Evolutionary conservation across 1,140 invertebrate species (phyloP).

Genomic region (Notospermus geniculatus): DNA sequence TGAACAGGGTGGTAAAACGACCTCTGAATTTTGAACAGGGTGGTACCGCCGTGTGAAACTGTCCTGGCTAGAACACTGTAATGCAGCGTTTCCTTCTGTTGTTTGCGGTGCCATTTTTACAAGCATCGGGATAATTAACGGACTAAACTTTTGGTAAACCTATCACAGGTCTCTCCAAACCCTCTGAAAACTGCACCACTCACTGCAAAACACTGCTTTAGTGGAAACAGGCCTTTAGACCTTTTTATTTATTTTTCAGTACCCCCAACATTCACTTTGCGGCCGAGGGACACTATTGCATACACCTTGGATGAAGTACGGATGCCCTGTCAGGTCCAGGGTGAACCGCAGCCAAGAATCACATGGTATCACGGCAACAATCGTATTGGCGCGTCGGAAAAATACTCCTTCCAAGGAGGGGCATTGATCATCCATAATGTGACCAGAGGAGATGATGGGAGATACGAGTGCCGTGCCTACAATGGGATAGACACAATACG

Average conservation of each 20-base stretch:
- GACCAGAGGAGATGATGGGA: constrained; percentile 70
- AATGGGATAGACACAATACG: constrained; percentile 76
- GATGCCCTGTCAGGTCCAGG: constrained; percentile 75
- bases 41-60: no score
- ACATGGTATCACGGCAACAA: constrained; percentile 80
- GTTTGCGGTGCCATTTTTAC: no score
- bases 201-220: no score
- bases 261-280: constrained; percentile 61
- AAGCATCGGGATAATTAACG: no score
- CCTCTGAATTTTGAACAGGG: no score
- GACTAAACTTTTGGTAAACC: no score
- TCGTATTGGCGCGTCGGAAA: constrained; percentile 52
- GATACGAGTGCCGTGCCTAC: constrained; percentile 82
- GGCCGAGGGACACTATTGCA: constrained; percentile 73
- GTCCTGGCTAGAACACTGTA: no score
- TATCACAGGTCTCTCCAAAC: no score
- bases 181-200: no score
- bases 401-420: constrained; percentile 58
- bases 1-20: no score
- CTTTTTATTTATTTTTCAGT: constrained; percentile 25
- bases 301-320: constrained; percentile 70
- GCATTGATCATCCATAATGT: constrained; percentile 79
- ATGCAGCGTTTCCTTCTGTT: no score
- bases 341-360: constrained; percentile 72
- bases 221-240: no score